phyloP scores from a whole-genome alignment of 2,888 invertebrate genomes.

The Spialia ferax region DNA sequence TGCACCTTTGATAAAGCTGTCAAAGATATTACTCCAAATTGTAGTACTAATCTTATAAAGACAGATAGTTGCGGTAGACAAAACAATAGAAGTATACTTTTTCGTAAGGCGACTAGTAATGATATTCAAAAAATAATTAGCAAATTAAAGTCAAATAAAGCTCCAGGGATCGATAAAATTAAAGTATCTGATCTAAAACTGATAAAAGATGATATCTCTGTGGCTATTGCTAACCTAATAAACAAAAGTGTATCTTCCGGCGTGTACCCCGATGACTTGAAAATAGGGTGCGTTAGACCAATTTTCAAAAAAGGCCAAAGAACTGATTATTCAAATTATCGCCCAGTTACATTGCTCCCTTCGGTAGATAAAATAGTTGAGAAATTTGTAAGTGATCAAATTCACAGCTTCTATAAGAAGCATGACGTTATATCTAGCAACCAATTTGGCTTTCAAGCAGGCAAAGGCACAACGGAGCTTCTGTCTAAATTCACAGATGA shows the following conservation, averaged over 20 bases:
- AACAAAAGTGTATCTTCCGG: neutral
- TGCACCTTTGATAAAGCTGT: neutral
- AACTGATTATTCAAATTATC: neutral
- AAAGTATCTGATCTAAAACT: constrained; percentile 4
- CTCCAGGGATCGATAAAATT: neutral
- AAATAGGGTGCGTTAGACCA: neutral
- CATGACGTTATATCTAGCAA: neutral
- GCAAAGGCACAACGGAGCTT: constrained; percentile 3
- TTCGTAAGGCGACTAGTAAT: neutral
- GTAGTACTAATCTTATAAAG: neutral
- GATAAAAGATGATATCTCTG: neutral
- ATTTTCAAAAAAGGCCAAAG: neutral
- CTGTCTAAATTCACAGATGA: constrained; percentile 3
- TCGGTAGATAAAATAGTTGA: neutral
- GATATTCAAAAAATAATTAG: neutral
- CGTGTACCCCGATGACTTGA: neutral
- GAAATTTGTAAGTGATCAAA: neutral
- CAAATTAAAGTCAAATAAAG: neutral
- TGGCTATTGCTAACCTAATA: neutral
- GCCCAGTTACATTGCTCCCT: neutral
- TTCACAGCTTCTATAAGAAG: neutral
- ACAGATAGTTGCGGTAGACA: neutral
- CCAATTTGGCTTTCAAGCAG: neutral
- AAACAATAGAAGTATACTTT: neutral
- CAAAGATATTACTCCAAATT: neutral